These are phyloP conservation scores for Opisthograptis luteolata DNA, from an alignment of 2,888 invertebrate genomes.

Conservation along the genomic window DNA sequence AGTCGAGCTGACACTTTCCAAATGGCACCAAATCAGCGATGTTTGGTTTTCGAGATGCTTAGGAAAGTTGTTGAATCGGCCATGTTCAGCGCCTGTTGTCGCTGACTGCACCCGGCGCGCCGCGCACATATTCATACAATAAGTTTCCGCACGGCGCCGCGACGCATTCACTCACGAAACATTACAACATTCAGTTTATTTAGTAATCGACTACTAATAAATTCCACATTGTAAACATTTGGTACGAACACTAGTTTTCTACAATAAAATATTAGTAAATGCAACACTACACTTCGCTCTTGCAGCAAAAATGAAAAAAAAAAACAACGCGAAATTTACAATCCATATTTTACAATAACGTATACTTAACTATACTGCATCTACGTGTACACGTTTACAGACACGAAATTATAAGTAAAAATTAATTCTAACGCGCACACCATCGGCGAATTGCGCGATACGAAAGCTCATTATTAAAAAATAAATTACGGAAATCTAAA, in stretches of 20 bases:
- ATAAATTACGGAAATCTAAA: slow-evolving; percentile 51
- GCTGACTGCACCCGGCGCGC: slow-evolving; percentile 21
- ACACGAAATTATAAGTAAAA: slow-evolving; percentile 39
- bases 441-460: slow-evolving; percentile 41
- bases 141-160: slow-evolving; percentile 27
- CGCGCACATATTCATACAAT: slow-evolving; percentile 31
- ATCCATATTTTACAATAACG: slow-evolving; percentile 65
- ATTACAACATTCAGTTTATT: slow-evolving; percentile 16
- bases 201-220: slow-evolving; percentile 49
- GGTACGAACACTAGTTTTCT: slow-evolving; percentile 77
- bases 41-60: too few species aligned
- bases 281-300: slow-evolving; percentile 71
- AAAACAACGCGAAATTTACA: slow-evolving; percentile 71
- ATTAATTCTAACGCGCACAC: slow-evolving; percentile 42
- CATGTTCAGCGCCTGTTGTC: too few species aligned
- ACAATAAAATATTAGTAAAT: slow-evolving; percentile 83
- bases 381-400: slow-evolving; percentile 40
- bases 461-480: slow-evolving; percentile 37
- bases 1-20: too few species aligned
- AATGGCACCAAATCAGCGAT: too few species aligned
- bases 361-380: slow-evolving; percentile 34
- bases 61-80: too few species aligned
- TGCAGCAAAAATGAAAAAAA: slow-evolving; percentile 54
- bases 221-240: slow-evolving; percentile 68
- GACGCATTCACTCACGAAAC: slow-evolving; percentile 15